Evolutionary conservation across 2,113 vertebrate species (phyloP).

Genomic region (Sinocyclocheilus grahami): DNA sequence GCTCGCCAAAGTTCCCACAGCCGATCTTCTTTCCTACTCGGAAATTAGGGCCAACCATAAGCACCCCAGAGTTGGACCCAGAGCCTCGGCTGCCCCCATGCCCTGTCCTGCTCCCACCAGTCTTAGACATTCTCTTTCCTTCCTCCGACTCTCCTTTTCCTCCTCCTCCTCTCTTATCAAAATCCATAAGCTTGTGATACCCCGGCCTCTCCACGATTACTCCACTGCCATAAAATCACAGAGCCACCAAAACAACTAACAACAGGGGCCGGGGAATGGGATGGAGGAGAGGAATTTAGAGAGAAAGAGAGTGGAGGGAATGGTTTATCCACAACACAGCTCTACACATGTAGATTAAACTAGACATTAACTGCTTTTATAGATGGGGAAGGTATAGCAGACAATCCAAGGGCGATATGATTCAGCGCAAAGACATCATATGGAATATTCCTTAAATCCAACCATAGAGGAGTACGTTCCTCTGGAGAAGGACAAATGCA

Average conservation of each 20-base stretch:
- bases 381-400: not conserved
- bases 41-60: slow-evolving; percentile 98
- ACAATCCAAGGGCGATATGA: slow-evolving; percentile 11
- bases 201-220: slow-evolving; percentile 64
- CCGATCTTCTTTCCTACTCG: slow-evolving; percentile 97
- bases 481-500: slow-evolving; percentile 23
- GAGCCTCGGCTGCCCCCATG: slow-evolving; percentile 76
- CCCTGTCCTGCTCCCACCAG: slow-evolving; percentile 74
- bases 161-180: slow-evolving; percentile 73
- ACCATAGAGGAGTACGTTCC: slow-evolving; percentile 17
- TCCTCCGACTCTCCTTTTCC: slow-evolving; percentile 87
- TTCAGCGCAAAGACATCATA: not conserved
- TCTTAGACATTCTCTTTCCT: slow-evolving; percentile 88
- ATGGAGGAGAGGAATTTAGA: slow-evolving; percentile 5
- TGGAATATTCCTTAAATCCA: slow-evolving; percentile 31
- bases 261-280: slow-evolving; percentile 25
- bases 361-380: slow-evolving; percentile 17
- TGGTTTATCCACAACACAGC: slow-evolving; percentile 5
- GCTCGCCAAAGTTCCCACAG: slow-evolving; percentile 95
- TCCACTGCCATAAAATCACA: slow-evolving; percentile 59
- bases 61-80: slow-evolving; percentile 89
- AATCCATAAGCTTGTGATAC: slow-evolving; percentile 65
- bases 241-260: slow-evolving; percentile 50
- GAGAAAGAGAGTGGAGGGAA: slow-evolving; percentile 3
- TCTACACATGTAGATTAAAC: not conserved